Base-by-base conservation (phyloP, 2,888 invertebrate genomes). In the Noctuana brunneofusca region DNA sequence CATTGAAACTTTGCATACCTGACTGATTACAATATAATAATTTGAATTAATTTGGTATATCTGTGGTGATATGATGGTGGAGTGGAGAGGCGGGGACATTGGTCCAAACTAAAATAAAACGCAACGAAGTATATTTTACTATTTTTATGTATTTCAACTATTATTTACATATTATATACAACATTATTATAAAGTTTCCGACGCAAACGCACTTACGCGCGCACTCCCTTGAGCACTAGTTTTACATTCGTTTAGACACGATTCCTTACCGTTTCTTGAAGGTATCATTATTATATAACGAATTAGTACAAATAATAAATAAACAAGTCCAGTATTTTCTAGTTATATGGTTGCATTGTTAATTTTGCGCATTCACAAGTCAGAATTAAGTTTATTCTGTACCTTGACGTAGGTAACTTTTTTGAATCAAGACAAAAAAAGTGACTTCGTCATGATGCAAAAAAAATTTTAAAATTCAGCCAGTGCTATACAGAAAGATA, bases 121-220 rank as follows among this genome's bases (percentile, higher is more conserved):
- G 60, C 30, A 22, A 56, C 3, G 3, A n/a, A 18, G 3, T 20
- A 55, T 62, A 52, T 83, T 86, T 86, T 84, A 78, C 84, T 79
- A 84, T 87, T 89, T 89, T 89, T 89, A 86, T 87, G 82, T 76
- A 83, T 80, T 88, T 87, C 84, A 81, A 81, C 78, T 86, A 87
- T 87, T 86, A 87, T 87, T 86, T 90, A 90, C 89, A 90, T 85
- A 85, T 87, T 90, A 89, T 89, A 83, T 90, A 90, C 89, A 90
- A 84, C 71, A 71, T 86, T 83, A 80, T 81, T 81, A 80, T 81
- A 69, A 67, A 66, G 63, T 58, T 65, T 64, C 64, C 57, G 27
- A 64, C 78, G 80, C 81, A 73, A 73, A 78, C 83, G 79, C 81
- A 69, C 75, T 71, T 75, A 74, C 76, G 79, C 81, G 77, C 71